Evolutionary conservation across 2,797 vertebrate genomes (phyloP).

Genomic region (Amblyraja radiata): DNA sequence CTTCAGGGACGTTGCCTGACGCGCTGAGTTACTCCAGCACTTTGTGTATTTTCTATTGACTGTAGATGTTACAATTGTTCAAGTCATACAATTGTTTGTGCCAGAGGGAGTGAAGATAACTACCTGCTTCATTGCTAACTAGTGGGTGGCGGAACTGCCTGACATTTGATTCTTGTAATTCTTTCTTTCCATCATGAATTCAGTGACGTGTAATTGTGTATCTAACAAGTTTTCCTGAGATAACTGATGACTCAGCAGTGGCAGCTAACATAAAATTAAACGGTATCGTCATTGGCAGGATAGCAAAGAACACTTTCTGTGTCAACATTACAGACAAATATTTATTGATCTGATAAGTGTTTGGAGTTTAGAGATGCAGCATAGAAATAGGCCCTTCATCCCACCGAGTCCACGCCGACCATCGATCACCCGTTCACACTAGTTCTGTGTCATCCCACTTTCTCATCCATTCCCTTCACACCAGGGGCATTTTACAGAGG

Average conservation of each 20-base stretch:
- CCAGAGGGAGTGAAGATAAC: slow-evolving; percentile 9
- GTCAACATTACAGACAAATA: background rate
- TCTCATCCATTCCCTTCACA: too few species aligned
- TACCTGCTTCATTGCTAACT: background rate
- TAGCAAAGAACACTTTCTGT: background rate
- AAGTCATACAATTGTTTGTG: background rate
- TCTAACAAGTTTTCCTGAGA: background rate
- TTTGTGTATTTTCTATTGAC: background rate
- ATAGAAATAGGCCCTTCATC: too few species aligned
- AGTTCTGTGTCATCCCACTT: too few species aligned
- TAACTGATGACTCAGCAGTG: background rate
- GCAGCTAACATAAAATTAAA: background rate
- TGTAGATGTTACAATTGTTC: background rate
- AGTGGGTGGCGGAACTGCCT: background rate
- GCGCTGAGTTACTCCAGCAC: too few species aligned
- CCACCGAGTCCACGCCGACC: too few species aligned
- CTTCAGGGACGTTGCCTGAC: background rate
- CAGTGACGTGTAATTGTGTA: background rate
- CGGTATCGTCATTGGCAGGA: background rate
- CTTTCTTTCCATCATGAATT: background rate
- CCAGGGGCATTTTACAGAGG: too few species aligned
- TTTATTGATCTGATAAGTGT: background rate
- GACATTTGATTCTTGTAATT: slow-evolving; percentile 12
- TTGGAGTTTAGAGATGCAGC: too few species aligned
- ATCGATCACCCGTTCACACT: too few species aligned